phyloP scores from a whole-genome alignment of 2,113 vertebrate genomes.

The Numida meleagris region DNA sequence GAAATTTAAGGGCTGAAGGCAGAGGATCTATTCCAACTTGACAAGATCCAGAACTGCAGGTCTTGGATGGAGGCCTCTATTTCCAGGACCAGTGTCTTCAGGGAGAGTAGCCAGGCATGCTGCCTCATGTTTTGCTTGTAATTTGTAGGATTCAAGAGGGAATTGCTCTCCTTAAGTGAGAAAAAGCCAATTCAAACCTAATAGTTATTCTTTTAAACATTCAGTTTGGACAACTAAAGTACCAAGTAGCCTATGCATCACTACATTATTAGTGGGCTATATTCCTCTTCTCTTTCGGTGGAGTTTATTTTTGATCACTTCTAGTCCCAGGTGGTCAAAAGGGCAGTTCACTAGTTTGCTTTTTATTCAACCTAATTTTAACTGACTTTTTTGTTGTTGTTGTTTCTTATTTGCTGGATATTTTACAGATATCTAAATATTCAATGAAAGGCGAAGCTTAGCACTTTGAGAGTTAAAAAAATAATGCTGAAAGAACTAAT shows the following conservation, averaged over 20 bases:
- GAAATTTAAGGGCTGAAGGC: not conserved
- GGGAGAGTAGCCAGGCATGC: not conserved
- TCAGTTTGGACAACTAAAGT: not conserved
- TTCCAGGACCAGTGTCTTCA: not conserved
- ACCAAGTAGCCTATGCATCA: not conserved
- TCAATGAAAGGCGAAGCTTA: not conserved
- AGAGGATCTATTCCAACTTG: accelerated
- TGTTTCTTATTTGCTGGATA: not conserved
- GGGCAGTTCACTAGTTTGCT: accelerated
- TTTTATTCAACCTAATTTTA: not conserved
- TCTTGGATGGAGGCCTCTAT: accelerated
- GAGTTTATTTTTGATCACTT: not conserved
- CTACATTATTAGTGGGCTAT: not conserved
- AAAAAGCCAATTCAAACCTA: not conserved
- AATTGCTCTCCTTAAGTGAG: not conserved
- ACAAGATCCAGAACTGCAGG: accelerated
- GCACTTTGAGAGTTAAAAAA: not conserved
- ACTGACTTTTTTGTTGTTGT: not conserved
- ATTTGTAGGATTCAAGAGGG: not conserved
- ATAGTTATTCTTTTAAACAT: not conserved
- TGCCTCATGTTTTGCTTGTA: not conserved
- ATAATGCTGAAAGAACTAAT: not conserved
- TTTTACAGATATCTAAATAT: not conserved
- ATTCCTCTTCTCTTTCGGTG: not conserved
- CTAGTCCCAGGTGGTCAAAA: not conserved